A percentile compares a stretch with the other conserved stretches of the same genome.
These are phyloP conservation scores for Ploceus nigricollis DNA, from an alignment of 2,113 vertebrate species.

Conservation along the genomic window DNA sequence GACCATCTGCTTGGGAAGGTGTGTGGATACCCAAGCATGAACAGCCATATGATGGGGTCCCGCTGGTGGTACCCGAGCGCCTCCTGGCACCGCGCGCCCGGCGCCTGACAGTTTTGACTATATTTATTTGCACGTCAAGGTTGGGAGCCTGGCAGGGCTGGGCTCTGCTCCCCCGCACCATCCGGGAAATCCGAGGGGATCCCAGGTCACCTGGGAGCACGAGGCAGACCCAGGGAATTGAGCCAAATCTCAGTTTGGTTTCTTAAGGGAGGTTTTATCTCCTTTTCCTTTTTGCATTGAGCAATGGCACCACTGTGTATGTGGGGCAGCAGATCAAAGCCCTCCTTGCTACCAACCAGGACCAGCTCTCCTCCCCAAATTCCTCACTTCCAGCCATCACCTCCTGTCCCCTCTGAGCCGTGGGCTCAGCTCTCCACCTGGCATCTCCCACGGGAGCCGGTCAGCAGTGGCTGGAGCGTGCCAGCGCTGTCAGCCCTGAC, in stretches of 20 bases:
- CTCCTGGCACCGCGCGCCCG: not conserved
- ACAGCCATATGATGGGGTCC: constrained; percentile 37
- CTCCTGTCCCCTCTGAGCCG: not conserved
- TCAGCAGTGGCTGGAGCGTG: accelerated
- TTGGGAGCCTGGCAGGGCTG: not conserved
- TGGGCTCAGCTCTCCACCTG: not conserved
- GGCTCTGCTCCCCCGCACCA: not conserved
- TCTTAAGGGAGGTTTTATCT: not conserved
- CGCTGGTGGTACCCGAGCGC: not conserved
- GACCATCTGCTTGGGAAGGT: constrained; percentile 58
- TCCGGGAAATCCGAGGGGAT: not conserved
- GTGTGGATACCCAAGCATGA: constrained; percentile 17
- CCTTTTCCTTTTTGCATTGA: not conserved
- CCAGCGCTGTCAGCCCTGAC: not conserved
- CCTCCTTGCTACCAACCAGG: not conserved
- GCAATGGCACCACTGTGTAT: not conserved
- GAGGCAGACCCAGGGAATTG: not conserved
- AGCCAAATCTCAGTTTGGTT: not conserved
- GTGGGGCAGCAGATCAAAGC: not conserved
- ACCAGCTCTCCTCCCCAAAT: not conserved
- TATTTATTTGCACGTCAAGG: not conserved
- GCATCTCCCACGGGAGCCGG: not conserved
- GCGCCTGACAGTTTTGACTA: constrained; percentile 24
- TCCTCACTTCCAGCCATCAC: not conserved
- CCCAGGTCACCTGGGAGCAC: not conserved